Evolutionary conservation across 2,797 vertebrate genomes (phyloP), one percentile per base, ranked within the genome.

Genomic region (Siniperca scherzeri): DNA sequence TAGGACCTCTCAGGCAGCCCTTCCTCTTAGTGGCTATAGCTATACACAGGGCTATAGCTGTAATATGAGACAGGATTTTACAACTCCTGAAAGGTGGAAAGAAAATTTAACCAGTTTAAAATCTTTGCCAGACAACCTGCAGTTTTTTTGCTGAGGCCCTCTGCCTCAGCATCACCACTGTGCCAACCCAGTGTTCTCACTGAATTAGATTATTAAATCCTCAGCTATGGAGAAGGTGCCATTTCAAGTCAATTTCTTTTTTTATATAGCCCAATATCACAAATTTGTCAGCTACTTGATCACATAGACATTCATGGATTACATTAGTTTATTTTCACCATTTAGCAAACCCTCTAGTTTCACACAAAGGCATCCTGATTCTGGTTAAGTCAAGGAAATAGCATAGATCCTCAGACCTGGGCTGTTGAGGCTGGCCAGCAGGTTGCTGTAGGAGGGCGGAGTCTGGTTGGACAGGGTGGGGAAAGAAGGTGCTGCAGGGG

Each of bases 371-470:
- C 36, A 70, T 50, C 19, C 21, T 10, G 27, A 27, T 30, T 75
- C 44, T 13, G 3, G 36, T 44, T 13, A 33, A 16, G 44, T 46
- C 8, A 38, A 19, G 3, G 7, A 27, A n/a, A 46, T 2, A 52
- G 19, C 17, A 56, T n/a, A 46, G 40, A 13, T 74, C 53, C 38
- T 30, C 33, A 11, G 11, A 94, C 94, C 85, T 87, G 94, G 95
- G 81, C 93, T 95, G 85, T 74, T 92, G 80, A 93, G 79, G 87
- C 76, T 92, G 46, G 88, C 72, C 77, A 95, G 81, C 70, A 96
- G 84, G 40, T 86, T 88, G 80, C 83, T 90, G 88, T 92, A 95
- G 61, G 92, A 90, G 42, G 93, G 84, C 9, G 91, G 80, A 3
- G 84, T 86, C 75, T 94, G 92, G 74, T 60, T 89, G 65, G 92